Base-by-base conservation (phyloP, 2,797 vertebrate species). In the Crocodylus rhombifer region DNA sequence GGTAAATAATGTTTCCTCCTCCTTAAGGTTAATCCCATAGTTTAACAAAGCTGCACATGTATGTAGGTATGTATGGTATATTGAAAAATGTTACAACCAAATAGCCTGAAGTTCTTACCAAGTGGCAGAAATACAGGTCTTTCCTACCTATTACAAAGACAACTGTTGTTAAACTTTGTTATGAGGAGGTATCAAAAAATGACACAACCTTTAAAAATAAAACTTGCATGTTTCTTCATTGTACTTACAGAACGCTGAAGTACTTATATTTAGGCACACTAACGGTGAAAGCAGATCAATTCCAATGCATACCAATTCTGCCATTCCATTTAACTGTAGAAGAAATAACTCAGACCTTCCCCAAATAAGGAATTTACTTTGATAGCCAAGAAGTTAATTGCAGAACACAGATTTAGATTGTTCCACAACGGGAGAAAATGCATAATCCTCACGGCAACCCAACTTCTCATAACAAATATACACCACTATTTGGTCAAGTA, bases 401-500 rank as follows among this genome's bases (percentile, higher is more conserved):
- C 61, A 79, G 30, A 83, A 12, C 28, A 85, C 62, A 89, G 42
- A 67, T 63, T 91, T 89, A 0, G 60, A 56, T 69, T 62, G 26
- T 62, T 23, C 61, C 4, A 62, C 61, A 62, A 23, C 16, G 14
- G 42, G 25, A 11, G 25, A 82, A 93, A 91, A 90, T 25, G 62
- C 80, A 78, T 0, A 12, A 75, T 90, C 83, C 60, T 1, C 21
- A 63, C 11, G 61, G 80, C 74, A 88, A 91, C 87, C 78, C 92
- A 94, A 96, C 94, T 92, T 84, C 90, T 92, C 84, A 88, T 91
- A 57, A 13, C 23, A 62, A 11, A 62, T 10, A 62, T 12, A 62
- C 64, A 65, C 63, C 71, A 1, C 0, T 2, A 23, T 67, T 95
- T 96, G 93, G 85, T 65, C 83, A 97, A 97, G 91, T 94, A 91